Base-by-base conservation (phyloP, 1,140 invertebrate species). In the Conopomorpha cramerella region DNA sequence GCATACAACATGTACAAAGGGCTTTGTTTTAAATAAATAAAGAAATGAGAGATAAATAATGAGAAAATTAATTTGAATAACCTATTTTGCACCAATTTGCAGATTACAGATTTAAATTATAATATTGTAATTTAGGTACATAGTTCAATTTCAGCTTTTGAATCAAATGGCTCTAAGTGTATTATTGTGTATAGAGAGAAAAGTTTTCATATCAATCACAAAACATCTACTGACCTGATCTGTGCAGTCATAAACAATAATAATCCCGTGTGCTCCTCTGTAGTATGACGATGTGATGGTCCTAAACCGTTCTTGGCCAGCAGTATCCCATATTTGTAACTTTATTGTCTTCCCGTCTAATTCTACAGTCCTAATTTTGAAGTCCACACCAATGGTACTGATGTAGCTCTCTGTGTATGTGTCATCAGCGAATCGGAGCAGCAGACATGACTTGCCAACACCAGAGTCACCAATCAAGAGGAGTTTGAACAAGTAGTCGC, bases 391-490 rank as follows among this genome's bases (percentile, higher is more conserved):
- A 82, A 99, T 99, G 46, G 98, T 99, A 79, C 96, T 99, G 77
- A 99, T 99, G 81, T 99, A 99, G 76, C 95, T 98, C 79, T 99
- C 97, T 77, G 96, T 99, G 79, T 99, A 99, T 46, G 97, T 99
- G 76, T 99, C 97, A 86, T 99, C 77, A 36, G 97, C 96, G 84
- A 99, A 99, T 82, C 97, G 85, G 36, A 99, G 82, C 35, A 99
- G 80, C 36, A 99, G 84, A 83, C 98, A 99, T 17, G 96, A 99
- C 68, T 99, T 99, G 68, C 98, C 98, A 61, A 99, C 98, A 51
- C 98, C 97, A 45, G 96, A 99, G 74, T 99, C 98, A 54, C 98
- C 98, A 83, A 99, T 99, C 59, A 99, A 83, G 46, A 99, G 86
- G 41, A 99, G 84, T 88, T 99, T 99, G 82, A 99, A 99, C 62